Conservation (phyloP, 2,113 vertebrate species). For the Mobula hypostoma region DNA sequence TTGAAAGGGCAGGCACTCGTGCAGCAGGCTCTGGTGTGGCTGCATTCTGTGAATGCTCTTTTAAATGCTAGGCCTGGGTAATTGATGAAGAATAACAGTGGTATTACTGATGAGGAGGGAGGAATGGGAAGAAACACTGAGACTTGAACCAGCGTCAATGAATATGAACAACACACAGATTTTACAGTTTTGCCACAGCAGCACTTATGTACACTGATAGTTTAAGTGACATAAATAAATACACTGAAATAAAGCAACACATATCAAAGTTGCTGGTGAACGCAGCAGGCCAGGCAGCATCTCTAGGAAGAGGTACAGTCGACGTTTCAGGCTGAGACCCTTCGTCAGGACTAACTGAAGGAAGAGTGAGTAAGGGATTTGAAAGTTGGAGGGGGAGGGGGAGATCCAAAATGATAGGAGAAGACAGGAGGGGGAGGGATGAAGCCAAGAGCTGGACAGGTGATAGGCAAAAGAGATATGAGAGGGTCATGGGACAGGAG, state of each 20-base stretch:
- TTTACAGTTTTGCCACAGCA: not conserved
- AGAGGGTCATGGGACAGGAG: too few relatives aligned
- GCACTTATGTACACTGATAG: not conserved
- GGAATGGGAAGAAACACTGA: not conserved
- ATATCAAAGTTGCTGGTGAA: too few relatives aligned
- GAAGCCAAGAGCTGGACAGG: too few relatives aligned
- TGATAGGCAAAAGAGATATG: too few relatives aligned
- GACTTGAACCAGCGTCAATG: not conserved
- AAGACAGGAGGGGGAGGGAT: too few relatives aligned
- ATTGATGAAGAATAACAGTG: not conserved
- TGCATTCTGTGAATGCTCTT: not conserved
- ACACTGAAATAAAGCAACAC: not conserved
- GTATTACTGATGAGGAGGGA: not conserved
- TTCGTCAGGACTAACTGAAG: too few relatives aligned
- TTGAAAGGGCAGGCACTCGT: not conserved
- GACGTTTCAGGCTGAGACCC: too few relatives aligned
- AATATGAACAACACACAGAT: not conserved
- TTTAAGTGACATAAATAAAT: not conserved
- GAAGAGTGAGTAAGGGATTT: too few relatives aligned
- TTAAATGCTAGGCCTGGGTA: not conserved
- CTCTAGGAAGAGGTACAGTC: too few relatives aligned
- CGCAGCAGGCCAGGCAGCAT: too few relatives aligned
- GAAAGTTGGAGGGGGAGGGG: too few relatives aligned
- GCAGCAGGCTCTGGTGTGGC: not conserved
- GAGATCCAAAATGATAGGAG: too few relatives aligned